Evolutionary conservation across 2,888 invertebrate species (phyloP).

Genomic region (Temnothorax unifasciatus): DNA sequence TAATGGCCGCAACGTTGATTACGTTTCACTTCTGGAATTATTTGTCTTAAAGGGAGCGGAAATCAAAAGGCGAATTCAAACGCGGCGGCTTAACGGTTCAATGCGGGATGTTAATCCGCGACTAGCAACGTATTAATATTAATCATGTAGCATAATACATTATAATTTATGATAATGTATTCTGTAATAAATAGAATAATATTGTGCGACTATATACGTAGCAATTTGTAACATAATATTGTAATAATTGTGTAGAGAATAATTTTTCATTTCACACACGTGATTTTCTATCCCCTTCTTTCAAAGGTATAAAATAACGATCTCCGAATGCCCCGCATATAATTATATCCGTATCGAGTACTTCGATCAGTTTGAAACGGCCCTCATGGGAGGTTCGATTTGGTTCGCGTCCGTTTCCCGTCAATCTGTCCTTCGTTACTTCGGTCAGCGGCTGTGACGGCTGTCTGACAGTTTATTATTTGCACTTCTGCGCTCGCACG

Average conservation of each 20-base stretch:
- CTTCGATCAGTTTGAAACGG: constrained; percentile 15
- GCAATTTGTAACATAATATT: not conserved
- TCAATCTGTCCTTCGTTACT: constrained; percentile 35
- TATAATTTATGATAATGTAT: constrained; percentile 28
- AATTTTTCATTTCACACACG: not conserved
- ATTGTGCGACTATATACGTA: not conserved
- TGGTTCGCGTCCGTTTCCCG: constrained; percentile 15
- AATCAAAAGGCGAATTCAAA: constrained; percentile 14
- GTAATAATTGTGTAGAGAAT: not conserved
- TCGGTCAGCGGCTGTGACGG: constrained; percentile 44
- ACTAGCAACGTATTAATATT: constrained; percentile 1
- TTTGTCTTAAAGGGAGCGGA: not conserved
- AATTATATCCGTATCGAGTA: not conserved
- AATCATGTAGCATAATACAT: constrained; percentile 20
- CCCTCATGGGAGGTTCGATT: not conserved
- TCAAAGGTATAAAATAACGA: not conserved
- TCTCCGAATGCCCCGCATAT: not conserved
- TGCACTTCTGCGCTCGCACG: constrained; percentile 78
- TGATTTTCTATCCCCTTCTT: not conserved
- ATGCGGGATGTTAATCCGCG: not conserved
- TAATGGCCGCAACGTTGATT: constrained; percentile 7
- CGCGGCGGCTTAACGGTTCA: not conserved
- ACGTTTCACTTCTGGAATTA: constrained; percentile 4
- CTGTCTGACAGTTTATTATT: constrained; percentile 55
- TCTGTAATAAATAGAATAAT: constrained; percentile 19